Evolutionary conservation across 2,888 invertebrate genomes (phyloP), one percentile per base, ranked within the genome.

Genomic region (Melikaiella ostensackeni): DNA sequence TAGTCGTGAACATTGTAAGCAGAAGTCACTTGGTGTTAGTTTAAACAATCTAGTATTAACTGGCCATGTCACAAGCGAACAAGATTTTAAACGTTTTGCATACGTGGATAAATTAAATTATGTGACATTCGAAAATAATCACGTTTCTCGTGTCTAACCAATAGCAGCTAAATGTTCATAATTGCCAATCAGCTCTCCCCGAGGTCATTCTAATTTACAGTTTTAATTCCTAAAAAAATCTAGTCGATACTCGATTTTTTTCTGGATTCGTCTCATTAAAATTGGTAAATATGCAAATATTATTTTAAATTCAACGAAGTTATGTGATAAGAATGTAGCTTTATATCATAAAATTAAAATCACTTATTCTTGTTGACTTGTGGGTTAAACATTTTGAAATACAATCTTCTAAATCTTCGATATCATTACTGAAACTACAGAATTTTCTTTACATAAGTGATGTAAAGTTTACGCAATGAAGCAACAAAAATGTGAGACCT

Each of bases 101-200:
- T 27, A 57, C 57, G 57, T 24, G 24, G 21, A 57, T 57, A 11
- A 57, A 57, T 57, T 57, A 57, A 24, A 57, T 57, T 57, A 57
- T 57, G 24, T 24, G 57, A 57, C 24, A 57, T 57, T 27, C 21
- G 24, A 57, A 24, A 57, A 21, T 21, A 11, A 24, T 57, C n/a
- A 21, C n/a, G 5, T 57, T 21, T 57, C n/a, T 50, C n/a, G n/a
- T 9, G n/a, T 3, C 50, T n/a, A 57, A 13, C 57, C 57, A 57
- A 57, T 57, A 13, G 2, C 13, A 57, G 24, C 24, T 57, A 13
- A 57, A 27, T 57, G 0, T 24, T 57, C 24, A 27, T 24, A 57
- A 57, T 57, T 24, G 57, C 24, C 24, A 13, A 57, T 24, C 24
- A 57, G 57, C 5, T 57, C 24, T 57, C 5, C 0, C 24, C 13